Percentiles rank a stretch among this genome's conserved stretches.
These are phyloP conservation scores for Macaria liturata DNA, from an alignment of 2,888 invertebrate genomes.

Conservation along the genomic window DNA sequence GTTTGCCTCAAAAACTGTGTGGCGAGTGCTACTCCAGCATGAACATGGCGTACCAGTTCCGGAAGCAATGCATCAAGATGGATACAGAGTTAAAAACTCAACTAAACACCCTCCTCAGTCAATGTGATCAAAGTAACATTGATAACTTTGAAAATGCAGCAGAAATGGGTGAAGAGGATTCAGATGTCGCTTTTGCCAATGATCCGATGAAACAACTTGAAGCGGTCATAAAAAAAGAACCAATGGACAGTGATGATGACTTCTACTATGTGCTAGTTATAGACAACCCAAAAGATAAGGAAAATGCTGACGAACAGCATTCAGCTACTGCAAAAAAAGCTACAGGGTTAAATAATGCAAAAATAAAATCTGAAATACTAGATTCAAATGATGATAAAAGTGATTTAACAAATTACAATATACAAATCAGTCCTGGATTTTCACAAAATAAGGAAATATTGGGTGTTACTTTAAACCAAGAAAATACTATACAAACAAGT, in stretches of 20 bases:
- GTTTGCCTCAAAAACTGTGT: conserved; percentile 73
- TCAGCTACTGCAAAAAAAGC: background rate
- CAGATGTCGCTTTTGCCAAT: conserved; percentile 55
- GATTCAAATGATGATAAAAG: background rate
- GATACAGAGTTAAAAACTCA: conserved; percentile 68
- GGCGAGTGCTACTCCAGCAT: conserved; percentile 60
- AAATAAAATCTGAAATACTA: conserved; percentile 27
- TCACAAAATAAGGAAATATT: conserved; percentile 10
- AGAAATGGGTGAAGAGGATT: conserved; percentile 19
- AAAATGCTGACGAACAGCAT: conserved; percentile 10
- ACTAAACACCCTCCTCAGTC: conserved; percentile 50
- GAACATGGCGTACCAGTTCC: conserved; percentile 69
- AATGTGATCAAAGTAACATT: conserved; percentile 41
- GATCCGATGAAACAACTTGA: conserved; percentile 69
- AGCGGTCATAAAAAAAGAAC: conserved; percentile 68
- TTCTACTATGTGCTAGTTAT: conserved; percentile 76
- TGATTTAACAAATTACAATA: conserved; percentile 9
- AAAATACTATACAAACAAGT: background rate
- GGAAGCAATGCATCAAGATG: conserved; percentile 74
- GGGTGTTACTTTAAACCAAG: background rate
- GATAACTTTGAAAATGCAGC: conserved; percentile 36
- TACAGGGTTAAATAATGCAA: background rate
- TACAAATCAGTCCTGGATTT: conserved; percentile 7
- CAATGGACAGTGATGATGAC: conserved; percentile 73
- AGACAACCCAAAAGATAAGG: conserved; percentile 54